Conservation (phyloP, 2,113 vertebrate genomes). For the Notarius lentiginosus region DNA sequence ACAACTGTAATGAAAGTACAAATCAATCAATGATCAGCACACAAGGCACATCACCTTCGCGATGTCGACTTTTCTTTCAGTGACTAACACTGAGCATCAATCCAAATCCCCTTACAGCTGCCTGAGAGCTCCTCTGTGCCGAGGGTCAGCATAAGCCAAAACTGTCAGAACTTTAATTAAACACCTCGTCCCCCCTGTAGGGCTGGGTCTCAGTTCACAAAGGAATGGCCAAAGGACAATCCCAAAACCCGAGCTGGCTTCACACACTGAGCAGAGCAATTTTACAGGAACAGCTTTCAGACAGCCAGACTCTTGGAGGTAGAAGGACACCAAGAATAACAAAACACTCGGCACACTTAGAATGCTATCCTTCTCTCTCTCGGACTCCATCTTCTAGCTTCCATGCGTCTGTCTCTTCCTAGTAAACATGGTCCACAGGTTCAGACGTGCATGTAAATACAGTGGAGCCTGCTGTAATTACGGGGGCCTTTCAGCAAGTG, state of each 20-base stretch:
- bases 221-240: constrained; percentile 28
- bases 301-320: neutral
- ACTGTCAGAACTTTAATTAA: constrained; percentile 68
- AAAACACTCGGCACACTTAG: neutral
- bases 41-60: neutral
- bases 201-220: constrained; percentile 18
- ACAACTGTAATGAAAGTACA: neutral
- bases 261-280: neutral
- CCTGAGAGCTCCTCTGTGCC: neutral
- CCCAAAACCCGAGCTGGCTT: neutral
- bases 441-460: neutral
- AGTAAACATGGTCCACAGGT: constrained; percentile 20
- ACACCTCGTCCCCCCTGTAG: constrained; percentile 60
- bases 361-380: neutral
- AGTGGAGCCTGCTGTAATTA: constrained; percentile 20
- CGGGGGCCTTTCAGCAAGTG: neutral
- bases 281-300: neutral
- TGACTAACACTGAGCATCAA: neutral
- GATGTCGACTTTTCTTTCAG: constrained; percentile 3
- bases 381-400: neutral
- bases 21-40: neutral
- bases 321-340: constrained; percentile 1
- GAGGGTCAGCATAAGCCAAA: constrained; percentile 56
- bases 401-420: neutral
- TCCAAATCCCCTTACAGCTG: constrained; percentile 28